Percentiles rank a stretch among this genome's conserved stretches.
Evolutionary conservation across 2,888 invertebrate species (phyloP).

Genomic region (Ophion ventricosus): DNA sequence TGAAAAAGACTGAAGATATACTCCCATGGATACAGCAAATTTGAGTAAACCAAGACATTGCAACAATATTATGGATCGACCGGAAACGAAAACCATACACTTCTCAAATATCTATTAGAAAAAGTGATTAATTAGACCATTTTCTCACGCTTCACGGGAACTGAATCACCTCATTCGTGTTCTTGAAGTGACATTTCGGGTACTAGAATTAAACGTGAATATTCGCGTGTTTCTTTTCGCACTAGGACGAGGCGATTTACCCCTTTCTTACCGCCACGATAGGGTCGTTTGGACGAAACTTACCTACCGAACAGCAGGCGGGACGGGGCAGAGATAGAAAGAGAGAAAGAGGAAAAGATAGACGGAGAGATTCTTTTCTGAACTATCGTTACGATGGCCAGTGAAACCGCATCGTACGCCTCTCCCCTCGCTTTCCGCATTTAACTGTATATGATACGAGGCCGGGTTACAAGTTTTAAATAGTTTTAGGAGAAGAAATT

Average conservation of each 20-base stretch:
- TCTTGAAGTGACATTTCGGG: conserved; percentile 54
- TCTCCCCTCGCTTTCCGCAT: conserved; percentile 41
- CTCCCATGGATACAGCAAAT: no score
- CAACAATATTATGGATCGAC: no score
- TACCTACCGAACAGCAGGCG: conserved; percentile 4
- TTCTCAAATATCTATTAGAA: no score
- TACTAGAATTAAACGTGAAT: conserved; percentile 50
- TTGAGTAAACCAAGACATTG: no score
- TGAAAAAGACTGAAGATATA: no score
- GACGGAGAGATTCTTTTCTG: conserved; percentile 9
- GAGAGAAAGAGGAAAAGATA: not conserved
- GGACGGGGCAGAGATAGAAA: not conserved
- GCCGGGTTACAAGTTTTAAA: conserved; percentile 69
- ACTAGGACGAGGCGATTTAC: not conserved
- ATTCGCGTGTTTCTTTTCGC: conserved; percentile 12
- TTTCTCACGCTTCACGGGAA: no score
- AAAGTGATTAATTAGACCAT: no score
- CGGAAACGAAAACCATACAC: no score
- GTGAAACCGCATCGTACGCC: conserved; percentile 50
- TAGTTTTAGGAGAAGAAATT: conserved; percentile 68
- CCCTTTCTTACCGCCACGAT: conserved; percentile 38
- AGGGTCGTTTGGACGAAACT: conserved; percentile 28
- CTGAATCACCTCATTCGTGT: conserved; percentile 62
- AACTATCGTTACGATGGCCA: conserved; percentile 32
- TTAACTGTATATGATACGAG: conserved; percentile 47